Percentiles rank a stretch among this genome's conserved stretches.
These are phyloP conservation scores for Tenebrio molitor DNA, from an alignment of 1,140 invertebrate genomes.

Conservation along the genomic window DNA sequence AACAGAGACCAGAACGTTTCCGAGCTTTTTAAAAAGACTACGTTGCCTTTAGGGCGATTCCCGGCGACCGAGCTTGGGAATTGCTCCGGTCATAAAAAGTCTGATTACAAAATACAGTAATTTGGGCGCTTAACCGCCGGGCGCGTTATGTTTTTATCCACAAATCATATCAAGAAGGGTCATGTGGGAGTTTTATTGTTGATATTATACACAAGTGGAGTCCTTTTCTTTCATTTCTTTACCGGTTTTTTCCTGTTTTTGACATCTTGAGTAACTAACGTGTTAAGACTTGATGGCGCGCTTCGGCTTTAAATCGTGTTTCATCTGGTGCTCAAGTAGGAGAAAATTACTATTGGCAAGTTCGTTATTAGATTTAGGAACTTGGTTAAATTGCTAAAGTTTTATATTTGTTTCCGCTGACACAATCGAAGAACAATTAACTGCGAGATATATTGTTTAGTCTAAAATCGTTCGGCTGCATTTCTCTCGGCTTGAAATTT, in stretches of 20 bases:
- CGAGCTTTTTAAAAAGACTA: conserved; percentile 7
- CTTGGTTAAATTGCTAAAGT: conserved; percentile 31
- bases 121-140: not conserved
- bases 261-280: too few species aligned
- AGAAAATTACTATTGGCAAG: conserved; percentile 39
- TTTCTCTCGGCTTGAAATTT: not conserved
- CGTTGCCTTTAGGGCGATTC: not conserved
- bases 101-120: conserved; percentile 21
- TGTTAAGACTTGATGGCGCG: too few species aligned
- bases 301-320: too few species aligned
- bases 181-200: conserved; percentile 5
- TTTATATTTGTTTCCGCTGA: conserved; percentile 30
- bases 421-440: conserved; percentile 28
- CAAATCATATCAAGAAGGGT: conserved; percentile 3
- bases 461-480: conserved; percentile 3
- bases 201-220: conserved; percentile 12
- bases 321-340: conserved; percentile 9
- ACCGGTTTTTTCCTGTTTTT: too few species aligned
- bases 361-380: conserved; percentile 30
- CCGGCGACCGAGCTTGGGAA: not conserved
- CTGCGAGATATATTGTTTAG: not conserved
- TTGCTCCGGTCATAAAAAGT: conserved; percentile 7
- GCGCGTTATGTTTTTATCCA: conserved; percentile 16
- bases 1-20: not conserved
- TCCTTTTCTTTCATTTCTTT: not conserved